Base-by-base conservation (phyloP, 2,888 invertebrate genomes). In the Eurois occulta region DNA sequence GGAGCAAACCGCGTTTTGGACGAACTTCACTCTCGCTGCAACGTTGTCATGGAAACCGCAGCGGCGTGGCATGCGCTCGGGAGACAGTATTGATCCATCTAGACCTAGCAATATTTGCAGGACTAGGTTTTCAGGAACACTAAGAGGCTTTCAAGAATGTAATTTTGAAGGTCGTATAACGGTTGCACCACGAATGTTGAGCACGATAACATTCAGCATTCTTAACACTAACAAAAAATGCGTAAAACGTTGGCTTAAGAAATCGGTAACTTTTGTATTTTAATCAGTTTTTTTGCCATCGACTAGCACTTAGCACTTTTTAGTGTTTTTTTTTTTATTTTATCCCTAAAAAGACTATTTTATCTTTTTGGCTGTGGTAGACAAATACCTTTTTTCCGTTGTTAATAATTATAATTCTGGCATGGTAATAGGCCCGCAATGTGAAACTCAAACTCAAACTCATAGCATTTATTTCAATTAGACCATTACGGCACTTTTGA, bases 41-140 rank as follows among this genome's bases (percentile, higher is more conserved):
- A 24, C 28, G 66, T 76, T 77, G 76, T 35, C 66, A 65, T 58
- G 78, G 75, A 35, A 76, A 76, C 75, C 21, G 21, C 41, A 41
- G n/a, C 28, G 32, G 10, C 32, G 16, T 75, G 28, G 1, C 69
- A 52, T 1, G 65, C 52, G 58, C 72, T 72, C 35, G 1, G 41
- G 16, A 55, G 7, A 35, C 24, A 35, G 52, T 81, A 81, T 81
- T 72, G 82, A 82, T 81, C 72, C 60, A 60, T 28, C 28, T 10
- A 66, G 52, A 32, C 58, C 11, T 2, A 28, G 24, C 28, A 73
- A 68, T 35, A 69, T 82, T 77, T n/a, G n/a, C n/a, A 62, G n/a
- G 16, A 82, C 81, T 77, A 81, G 77, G 81, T 35, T 35, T 4
- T 35, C 35, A 35, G 2, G 35, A 35, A 35, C n/a, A 35, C 2